Evolutionary conservation across 2,113 vertebrate genomes (phyloP).

Genomic region (Gopherus evgoodei): DNA sequence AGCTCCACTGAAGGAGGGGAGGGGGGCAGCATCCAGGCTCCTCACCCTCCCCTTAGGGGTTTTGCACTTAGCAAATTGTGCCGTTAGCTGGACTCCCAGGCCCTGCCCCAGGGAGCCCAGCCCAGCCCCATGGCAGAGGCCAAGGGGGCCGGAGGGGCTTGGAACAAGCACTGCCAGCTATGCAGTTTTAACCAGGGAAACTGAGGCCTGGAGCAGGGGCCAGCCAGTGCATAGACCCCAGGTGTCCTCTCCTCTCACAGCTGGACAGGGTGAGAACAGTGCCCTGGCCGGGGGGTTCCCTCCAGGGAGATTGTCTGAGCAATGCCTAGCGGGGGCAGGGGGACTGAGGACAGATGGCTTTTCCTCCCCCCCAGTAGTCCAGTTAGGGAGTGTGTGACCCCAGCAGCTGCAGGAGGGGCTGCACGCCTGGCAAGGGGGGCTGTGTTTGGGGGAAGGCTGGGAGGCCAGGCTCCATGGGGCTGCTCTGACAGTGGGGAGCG

Average conservation of each 20-base stretch:
- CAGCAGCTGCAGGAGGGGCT: no score
- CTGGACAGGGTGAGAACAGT: not conserved
- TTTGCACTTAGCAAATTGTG: not conserved
- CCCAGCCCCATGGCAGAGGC: not conserved
- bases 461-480: no score
- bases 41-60: not conserved
- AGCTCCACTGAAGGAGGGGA: not conserved
- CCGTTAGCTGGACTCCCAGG: not conserved
- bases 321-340: not conserved
- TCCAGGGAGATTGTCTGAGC: not conserved
- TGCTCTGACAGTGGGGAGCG: not conserved
- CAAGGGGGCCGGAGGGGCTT: not conserved
- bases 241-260: not conserved
- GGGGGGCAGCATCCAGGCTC: not conserved
- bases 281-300: not conserved
- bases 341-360: not conserved
- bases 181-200: not conserved
- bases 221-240: not conserved
- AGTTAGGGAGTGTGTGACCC: no score
- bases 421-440: not conserved
- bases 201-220: not conserved
- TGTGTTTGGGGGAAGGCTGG: not conserved
- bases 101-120: not conserved
- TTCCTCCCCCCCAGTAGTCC: not conserved
- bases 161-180: not conserved